A percentile compares a stretch with the other conserved stretches of the same genome.
These are phyloP conservation scores for Diplazon laetatorius DNA, from an alignment of 2,888 invertebrate genomes.

Conservation along the genomic window DNA sequence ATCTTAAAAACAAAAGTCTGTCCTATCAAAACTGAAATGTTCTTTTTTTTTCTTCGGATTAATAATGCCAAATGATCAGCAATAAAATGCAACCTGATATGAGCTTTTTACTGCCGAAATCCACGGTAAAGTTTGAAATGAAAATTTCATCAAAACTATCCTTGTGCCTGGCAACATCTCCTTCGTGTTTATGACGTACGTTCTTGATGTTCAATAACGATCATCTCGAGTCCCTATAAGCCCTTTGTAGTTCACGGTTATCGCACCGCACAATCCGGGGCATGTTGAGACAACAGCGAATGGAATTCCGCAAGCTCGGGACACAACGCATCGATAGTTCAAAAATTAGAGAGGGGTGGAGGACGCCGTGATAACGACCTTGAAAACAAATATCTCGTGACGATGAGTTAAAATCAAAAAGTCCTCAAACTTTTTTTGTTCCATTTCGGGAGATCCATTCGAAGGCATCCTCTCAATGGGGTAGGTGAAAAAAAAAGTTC, in stretches of 20 bases:
- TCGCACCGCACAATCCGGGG: not conserved
- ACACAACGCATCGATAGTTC: too few relatives aligned
- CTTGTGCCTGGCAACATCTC: not conserved
- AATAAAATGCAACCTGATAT: constrained; percentile 23
- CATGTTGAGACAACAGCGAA: not conserved
- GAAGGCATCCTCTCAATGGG: too few relatives aligned
- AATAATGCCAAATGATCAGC: not conserved
- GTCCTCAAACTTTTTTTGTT: too few relatives aligned
- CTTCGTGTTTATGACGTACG: constrained; percentile 13
- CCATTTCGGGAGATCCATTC: too few relatives aligned
- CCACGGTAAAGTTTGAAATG: constrained; percentile 30
- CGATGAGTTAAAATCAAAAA: too few relatives aligned
- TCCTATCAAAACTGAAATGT: not conserved
- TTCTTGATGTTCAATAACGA: constrained; percentile 40
- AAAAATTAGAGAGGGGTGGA: too few relatives aligned
- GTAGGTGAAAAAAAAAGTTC: too few relatives aligned
- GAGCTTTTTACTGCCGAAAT: not conserved
- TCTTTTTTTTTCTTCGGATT: not conserved
- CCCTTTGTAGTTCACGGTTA: not conserved
- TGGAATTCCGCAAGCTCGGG: not conserved
- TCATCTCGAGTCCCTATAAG: constrained; percentile 23
- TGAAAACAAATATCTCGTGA: too few relatives aligned
- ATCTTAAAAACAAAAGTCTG: not conserved
- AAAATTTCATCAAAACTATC: constrained; percentile 44
- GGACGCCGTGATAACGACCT: too few relatives aligned